Evolutionary conservation across 2,113 vertebrate genomes (phyloP), one percentile per base, ranked within the genome.

Genomic region (Sigmodon hispidus): DNA sequence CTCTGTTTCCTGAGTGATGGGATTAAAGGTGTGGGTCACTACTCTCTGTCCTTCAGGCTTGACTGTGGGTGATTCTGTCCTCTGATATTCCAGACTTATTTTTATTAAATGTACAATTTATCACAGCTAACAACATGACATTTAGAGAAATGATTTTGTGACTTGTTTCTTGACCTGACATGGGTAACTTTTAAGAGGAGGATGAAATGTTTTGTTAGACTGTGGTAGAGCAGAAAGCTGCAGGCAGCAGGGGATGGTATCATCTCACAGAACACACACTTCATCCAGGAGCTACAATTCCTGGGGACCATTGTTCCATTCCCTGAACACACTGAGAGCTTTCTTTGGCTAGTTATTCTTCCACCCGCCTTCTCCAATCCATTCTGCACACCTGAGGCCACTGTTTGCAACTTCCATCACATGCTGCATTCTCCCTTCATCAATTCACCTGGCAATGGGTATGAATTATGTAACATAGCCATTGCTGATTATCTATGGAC

Each of bases 381-480:
- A 0, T 65, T 76, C 57, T 86, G 73, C 40, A 29, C 40, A 17
- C 26, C 16, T 0, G 19, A 92, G 3, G 1, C 2, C 1, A 24
- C 15, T 55, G 19, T 31, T 70, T 52, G 45, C 48, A 24, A 40
- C 22, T 45, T 8, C 29, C 7, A 2, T 3, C 22, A 13, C 36
- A 61, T 31, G 59, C 67, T 43, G 22, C 17, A 4, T 69, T 36
- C 72, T 43, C 73, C 31, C 57, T 43, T 57, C 15, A 21, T 36
- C 21, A 8, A 57, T 13, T 69, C 24, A 31, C 40, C 87, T 45
- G 24, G 61, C 40, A 45, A 76, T 73, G 7, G 11, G 34, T 7
- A 9, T 43, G 40, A 79, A 8, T 15, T 75, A 29, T 0, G 0
- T 34, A 3, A 19, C 43, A 3, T 2, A 6, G 0, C 55, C 29